Evolutionary conservation across 2,888 invertebrate species (phyloP).

Genomic region (Eristalis intricaria): DNA sequence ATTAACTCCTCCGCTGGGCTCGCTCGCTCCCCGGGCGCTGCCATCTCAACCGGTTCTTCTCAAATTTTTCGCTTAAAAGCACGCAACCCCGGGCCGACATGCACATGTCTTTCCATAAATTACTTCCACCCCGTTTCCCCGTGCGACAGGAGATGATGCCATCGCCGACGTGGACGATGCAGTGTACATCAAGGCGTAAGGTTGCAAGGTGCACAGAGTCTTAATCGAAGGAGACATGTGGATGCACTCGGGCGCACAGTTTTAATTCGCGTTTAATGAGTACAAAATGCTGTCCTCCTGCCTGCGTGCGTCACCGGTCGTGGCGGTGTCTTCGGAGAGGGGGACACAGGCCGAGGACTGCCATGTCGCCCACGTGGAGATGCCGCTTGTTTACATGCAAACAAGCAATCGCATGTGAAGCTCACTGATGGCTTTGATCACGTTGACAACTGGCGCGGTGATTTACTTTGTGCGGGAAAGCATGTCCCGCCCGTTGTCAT

Average conservation of each 20-base stretch:
- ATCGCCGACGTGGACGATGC: background rate
- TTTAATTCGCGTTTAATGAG: constrained; percentile 46
- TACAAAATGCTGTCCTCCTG: background rate
- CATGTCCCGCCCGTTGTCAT: background rate
- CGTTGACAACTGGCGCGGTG: constrained; percentile 36
- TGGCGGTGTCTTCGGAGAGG: background rate
- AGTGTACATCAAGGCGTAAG: background rate
- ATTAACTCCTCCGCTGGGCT: constrained; percentile 23
- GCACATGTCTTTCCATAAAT: background rate
- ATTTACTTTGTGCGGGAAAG: constrained; percentile 19
- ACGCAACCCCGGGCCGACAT: background rate
- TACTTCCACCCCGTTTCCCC: background rate
- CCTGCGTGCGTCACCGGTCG: background rate
- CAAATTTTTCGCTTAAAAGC: background rate
- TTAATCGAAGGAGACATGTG: constrained; percentile 29
- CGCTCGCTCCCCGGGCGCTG: background rate
- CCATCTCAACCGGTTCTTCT: background rate
- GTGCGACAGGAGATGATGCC: background rate
- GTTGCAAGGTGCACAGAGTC: constrained; percentile 28
- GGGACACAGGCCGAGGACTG: background rate
- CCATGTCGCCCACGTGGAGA: background rate
- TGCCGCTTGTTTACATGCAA: background rate
- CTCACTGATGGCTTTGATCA: constrained; percentile 36
- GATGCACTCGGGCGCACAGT: constrained; percentile 24
- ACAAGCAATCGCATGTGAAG: constrained; percentile 15